Evolutionary conservation across 2,113 vertebrate genomes (phyloP), one percentile per base, ranked within the genome.

Genomic region (Pleuronectes platessa): DNA sequence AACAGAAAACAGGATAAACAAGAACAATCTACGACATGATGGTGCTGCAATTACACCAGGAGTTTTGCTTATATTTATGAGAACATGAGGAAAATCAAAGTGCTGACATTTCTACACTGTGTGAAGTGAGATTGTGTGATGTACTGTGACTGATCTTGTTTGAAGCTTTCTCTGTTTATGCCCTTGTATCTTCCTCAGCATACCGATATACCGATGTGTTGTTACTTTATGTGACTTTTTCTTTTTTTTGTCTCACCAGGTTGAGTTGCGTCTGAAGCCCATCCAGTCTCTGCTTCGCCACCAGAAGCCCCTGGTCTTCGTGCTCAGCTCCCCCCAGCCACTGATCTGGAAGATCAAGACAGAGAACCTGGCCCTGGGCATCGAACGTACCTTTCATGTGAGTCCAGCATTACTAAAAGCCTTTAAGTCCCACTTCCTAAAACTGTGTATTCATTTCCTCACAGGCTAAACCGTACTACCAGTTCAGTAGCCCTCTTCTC

Each of bases 201-300:
- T 45, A 31, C 8, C 21, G 11, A 8, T n/a, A 24, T 1, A 53
- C 21, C 15, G 17, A 17, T 20, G 13, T 71, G 17, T 54, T 58
- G 21, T 61, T 53, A 17, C 12, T 60, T 54, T 42, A 23, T 73
- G 12, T 47, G 51, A 64, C 51, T 27, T 24, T 15, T 24, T 27
- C 20, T 27, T 59, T 40, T 4, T 53, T 4, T 53, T 35, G 4
- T 31, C 14, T 73, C 7, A 31, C n/a, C 68, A 95, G 95, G 96
- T 98, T 82, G 94, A 93, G 0, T 90, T 99, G 74, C 96, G 98
- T 89, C 91, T 99, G 93, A 96, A 95, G 88, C 97, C 98, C 31
- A 97, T 98, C 92, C 96, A 96, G 53, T 96, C 98, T 0, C 85
- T 99, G 70, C 87, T 93, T 72, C 89, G 94, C 84, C 98, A 99